Conservation (phyloP, 2,888 invertebrate species). For the Autographa pulchrina region DNA sequence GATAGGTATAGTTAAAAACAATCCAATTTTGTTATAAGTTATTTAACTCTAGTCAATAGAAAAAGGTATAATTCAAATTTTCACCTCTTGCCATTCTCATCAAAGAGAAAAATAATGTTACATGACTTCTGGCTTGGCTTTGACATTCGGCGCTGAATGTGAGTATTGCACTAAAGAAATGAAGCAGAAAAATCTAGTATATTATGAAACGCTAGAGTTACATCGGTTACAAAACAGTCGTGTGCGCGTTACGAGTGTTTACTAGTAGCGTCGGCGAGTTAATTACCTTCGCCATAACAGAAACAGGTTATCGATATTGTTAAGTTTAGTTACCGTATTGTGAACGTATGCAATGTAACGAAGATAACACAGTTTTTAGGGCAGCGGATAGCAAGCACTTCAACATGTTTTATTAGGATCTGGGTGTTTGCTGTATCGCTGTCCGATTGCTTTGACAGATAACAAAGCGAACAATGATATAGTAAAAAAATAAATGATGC, state of each 20-base stretch:
- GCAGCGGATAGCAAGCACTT: background rate
- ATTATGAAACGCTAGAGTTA: background rate
- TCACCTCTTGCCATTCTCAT: no score
- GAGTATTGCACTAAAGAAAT: background rate
- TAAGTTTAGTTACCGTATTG: background rate
- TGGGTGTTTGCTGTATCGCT: background rate
- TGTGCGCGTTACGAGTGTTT: background rate
- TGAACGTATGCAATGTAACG: background rate
- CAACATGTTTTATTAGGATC: background rate
- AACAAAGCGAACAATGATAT: background rate
- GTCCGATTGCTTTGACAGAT: background rate
- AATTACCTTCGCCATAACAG: conserved; percentile 4
- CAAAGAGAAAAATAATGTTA: background rate
- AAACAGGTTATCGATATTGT: conserved; percentile 13
- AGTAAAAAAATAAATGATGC: background rate
- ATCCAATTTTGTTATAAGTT: no score
- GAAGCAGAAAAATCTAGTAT: background rate
- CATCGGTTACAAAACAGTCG: background rate
- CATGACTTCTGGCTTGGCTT: background rate
- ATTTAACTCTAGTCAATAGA: no score
- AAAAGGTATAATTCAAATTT: no score
- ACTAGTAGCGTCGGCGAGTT: background rate
- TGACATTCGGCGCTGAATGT: no score
- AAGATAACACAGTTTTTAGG: conserved; percentile 1
- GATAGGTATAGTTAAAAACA: no score